Conservation (phyloP, 2,797 vertebrate species). For the Steatocranus sp. region DNA sequence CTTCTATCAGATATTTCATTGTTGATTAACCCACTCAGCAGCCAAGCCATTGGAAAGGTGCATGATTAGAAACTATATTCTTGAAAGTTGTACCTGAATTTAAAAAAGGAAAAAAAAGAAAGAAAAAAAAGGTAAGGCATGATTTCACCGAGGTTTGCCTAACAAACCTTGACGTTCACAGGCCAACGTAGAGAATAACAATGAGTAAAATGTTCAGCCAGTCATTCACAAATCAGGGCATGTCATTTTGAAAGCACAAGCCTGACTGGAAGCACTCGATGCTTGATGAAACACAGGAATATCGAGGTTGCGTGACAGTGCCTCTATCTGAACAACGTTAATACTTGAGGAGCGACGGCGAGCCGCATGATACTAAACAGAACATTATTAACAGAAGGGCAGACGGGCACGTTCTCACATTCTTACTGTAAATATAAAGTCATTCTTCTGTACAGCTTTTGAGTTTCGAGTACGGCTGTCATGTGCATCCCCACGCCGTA, state of each 20-base stretch:
- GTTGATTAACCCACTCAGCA: slow-evolving; percentile 56
- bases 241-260: slow-evolving; percentile 73
- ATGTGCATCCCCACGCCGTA: slow-evolving; percentile 79
- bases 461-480: slow-evolving; percentile 77
- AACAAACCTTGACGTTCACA: slow-evolving; percentile 47
- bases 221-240: slow-evolving; percentile 70
- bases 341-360: slow-evolving; percentile 42
- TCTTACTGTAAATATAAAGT: slow-evolving; percentile 87
- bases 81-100: slow-evolving; percentile 46
- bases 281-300: slow-evolving; percentile 24
- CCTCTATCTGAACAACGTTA: slow-evolving; percentile 25
- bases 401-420: slow-evolving; percentile 61
- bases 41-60: slow-evolving; percentile 64
- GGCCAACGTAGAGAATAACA: slow-evolving; percentile 49
- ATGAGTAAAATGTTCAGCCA: slow-evolving; percentile 57
- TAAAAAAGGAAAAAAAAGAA: neutral
- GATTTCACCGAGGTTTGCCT: slow-evolving; percentile 54
- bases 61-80: slow-evolving; percentile 67
- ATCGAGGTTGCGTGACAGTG: slow-evolving; percentile 28
- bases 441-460: slow-evolving; percentile 87
- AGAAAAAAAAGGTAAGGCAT: slow-evolving; percentile 45
- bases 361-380: slow-evolving; percentile 68
- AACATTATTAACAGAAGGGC: slow-evolving; percentile 53
- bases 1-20: slow-evolving; percentile 61
- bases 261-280: slow-evolving; percentile 54